Percentiles rank a stretch among this genome's conserved stretches.
Conservation (phyloP, 2,113 vertebrate species). For the Bambusicola thoracicus region DNA sequence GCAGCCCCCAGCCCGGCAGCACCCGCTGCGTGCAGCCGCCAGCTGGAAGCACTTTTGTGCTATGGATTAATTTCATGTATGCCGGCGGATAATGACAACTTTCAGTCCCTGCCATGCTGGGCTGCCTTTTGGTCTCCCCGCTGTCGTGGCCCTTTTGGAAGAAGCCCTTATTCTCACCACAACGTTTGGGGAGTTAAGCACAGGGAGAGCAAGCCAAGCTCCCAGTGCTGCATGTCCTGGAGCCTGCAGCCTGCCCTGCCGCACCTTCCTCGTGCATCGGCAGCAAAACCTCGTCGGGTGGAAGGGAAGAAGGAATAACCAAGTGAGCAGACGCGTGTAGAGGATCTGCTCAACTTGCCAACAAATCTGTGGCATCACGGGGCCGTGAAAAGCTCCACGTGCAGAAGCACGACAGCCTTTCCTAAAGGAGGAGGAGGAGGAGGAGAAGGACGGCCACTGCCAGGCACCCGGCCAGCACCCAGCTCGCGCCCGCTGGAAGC, state of each 20-base stretch:
- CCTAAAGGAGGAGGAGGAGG: background rate
- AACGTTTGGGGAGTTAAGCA: background rate
- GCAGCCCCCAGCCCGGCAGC: accelerated
- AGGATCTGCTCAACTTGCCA: background rate
- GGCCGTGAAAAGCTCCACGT: background rate
- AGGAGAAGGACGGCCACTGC: background rate
- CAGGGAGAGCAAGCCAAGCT: background rate
- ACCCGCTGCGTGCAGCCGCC: background rate
- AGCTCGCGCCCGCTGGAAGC: background rate
- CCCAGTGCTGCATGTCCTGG: background rate
- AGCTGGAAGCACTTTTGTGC: constrained; percentile 49
- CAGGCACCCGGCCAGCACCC: constrained; percentile 1
- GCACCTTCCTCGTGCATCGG: constrained; percentile 3
- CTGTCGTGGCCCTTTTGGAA: background rate
- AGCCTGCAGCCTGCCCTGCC: background rate
- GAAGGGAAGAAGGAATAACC: background rate
- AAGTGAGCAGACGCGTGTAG: background rate
- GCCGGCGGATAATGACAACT: constrained; percentile 11
- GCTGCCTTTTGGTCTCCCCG: background rate
- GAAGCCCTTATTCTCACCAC: constrained; percentile 3
- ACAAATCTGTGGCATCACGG: background rate
- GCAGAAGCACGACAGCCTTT: background rate
- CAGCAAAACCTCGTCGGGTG: background rate
- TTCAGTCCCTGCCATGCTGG: background rate
- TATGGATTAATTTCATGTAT: constrained; percentile 51